Conservation (phyloP, 2,888 invertebrate genomes). For the Sympetrum striolatum region DNA sequence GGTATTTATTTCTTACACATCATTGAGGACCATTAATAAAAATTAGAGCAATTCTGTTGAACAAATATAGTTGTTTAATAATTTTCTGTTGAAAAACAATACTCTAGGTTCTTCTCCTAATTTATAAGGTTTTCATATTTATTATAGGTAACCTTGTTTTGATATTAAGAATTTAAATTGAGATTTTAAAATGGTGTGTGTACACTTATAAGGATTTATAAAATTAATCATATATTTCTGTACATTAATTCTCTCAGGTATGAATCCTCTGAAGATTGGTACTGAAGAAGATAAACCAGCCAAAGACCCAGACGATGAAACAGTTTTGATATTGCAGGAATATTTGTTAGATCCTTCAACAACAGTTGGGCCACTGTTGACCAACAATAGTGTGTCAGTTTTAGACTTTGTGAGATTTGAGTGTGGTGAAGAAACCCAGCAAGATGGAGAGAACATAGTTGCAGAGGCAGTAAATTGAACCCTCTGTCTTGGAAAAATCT, state of each 20-base stretch:
- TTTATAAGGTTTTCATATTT: too few species aligned
- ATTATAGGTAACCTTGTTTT: too few species aligned
- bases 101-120: too few species aligned
- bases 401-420: slow-evolving; percentile 87
- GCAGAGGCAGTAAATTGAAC: slow-evolving; percentile 18
- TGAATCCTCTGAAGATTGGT: slow-evolving; percentile 81
- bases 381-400: slow-evolving; percentile 67
- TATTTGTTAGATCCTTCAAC: slow-evolving; percentile 79
- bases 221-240: background rate
- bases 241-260: slow-evolving; percentile 60
- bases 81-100: too few species aligned
- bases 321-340: slow-evolving; percentile 83
- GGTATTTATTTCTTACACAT: too few species aligned
- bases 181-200: background rate
- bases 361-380: slow-evolving; percentile 75
- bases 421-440: slow-evolving; percentile 72
- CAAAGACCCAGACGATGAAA: slow-evolving; percentile 76
- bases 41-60: too few species aligned
- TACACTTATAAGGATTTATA: slow-evolving; percentile 1
- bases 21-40: too few species aligned
- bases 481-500: background rate
- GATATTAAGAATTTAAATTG: too few species aligned
- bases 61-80: too few species aligned
- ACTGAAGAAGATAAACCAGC: slow-evolving; percentile 67
- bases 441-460: slow-evolving; percentile 46